Percentiles rank a stretch among this genome's conserved stretches.
Evolutionary conservation across 2,113 vertebrate species (phyloP).

Genomic region (Lontra canadensis): DNA sequence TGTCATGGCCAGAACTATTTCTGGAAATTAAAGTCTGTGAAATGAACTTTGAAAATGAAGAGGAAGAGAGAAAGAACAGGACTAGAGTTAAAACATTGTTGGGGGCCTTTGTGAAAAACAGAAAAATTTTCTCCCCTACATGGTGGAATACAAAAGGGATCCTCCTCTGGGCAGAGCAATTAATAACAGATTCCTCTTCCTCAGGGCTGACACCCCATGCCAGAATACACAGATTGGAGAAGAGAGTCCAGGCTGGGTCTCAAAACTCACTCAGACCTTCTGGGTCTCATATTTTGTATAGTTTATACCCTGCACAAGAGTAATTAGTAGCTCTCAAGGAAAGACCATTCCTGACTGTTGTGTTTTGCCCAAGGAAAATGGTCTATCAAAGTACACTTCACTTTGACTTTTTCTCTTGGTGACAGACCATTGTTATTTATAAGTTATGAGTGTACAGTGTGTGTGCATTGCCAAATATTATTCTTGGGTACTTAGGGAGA

Average conservation of each 20-base stretch:
- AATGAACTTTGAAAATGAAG: not conserved
- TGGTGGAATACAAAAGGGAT: not conserved
- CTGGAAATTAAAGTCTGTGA: not conserved
- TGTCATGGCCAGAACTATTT: not conserved
- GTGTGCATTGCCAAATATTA: not conserved
- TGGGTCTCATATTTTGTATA: not conserved
- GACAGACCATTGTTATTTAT: not conserved
- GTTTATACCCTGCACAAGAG: not conserved
- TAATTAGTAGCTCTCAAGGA: not conserved
- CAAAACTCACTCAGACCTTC: not conserved
- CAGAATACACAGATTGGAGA: not conserved
- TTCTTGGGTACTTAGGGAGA: not conserved
- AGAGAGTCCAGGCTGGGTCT: not conserved
- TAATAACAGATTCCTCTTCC: not conserved
- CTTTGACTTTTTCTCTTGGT: not conserved
- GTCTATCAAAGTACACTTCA: not conserved
- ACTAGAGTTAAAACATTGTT: not conserved
- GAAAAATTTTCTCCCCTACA: not conserved
- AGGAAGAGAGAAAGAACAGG: not conserved
- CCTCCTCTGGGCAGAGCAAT: not conserved
- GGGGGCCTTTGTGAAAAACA: not conserved
- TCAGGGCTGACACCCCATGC: not conserved
- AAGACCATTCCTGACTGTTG: not conserved
- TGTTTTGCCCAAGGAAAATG: not conserved
- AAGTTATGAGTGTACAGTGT: not conserved